Evolutionary conservation across 2,888 invertebrate genomes (phyloP).

Genomic region (Eumerus sabulonum): DNA sequence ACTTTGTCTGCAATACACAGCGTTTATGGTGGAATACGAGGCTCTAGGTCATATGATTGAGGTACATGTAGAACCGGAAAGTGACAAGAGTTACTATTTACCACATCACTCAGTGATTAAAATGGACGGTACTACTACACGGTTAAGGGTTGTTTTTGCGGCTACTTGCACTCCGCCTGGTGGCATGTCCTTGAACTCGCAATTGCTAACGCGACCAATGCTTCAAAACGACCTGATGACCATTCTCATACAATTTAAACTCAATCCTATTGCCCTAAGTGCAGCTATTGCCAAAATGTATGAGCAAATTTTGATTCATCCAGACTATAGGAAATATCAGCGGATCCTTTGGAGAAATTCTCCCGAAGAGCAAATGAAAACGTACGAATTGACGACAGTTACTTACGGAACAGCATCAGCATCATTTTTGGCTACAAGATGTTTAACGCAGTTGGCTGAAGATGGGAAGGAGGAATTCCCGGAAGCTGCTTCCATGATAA

Average conservation of each 20-base stretch:
- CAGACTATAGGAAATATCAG: conserved; percentile 27
- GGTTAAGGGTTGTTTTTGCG: conserved; percentile 25
- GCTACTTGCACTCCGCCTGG: too few species aligned
- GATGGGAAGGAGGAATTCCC: too few species aligned
- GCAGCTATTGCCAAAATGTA: conserved; percentile 68
- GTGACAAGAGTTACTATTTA: conserved; percentile 1
- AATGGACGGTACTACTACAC: conserved; percentile 4
- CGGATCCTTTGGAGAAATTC: background rate
- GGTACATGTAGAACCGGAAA: background rate
- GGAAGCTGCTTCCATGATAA: too few species aligned
- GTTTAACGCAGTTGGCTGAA: too few species aligned
- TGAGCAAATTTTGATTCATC: conserved; percentile 38
- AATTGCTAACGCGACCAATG: too few species aligned
- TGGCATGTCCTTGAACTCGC: too few species aligned
- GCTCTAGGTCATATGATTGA: conserved; percentile 24
- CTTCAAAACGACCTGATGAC: too few species aligned
- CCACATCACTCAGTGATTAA: conserved; percentile 17
- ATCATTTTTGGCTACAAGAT: too few species aligned
- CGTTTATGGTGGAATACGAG: conserved; percentile 22
- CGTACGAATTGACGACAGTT: background rate
- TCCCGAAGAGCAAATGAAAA: background rate
- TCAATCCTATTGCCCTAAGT: conserved; percentile 40
- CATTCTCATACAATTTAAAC: conserved; percentile 51
- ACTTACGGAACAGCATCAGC: background rate
- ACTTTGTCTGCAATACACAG: background rate